Conservation (phyloP, 2,888 invertebrate genomes). For the Xanthorhoe spadicearia region DNA sequence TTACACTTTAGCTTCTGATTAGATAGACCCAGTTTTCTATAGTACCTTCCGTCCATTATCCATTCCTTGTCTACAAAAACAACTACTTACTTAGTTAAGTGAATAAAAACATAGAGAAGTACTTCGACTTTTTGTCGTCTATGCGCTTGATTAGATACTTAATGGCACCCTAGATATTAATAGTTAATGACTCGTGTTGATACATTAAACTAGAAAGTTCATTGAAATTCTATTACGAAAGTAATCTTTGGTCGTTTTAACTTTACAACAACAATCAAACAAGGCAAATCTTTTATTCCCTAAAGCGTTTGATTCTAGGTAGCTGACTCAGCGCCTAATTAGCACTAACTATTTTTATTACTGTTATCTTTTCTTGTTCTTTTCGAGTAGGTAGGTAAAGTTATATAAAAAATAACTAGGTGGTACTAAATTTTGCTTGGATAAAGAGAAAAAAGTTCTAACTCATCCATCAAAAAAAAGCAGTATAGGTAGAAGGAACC, state of each 20-base stretch:
- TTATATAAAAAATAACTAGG: no score
- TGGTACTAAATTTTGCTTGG: no score
- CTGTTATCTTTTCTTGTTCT: no score
- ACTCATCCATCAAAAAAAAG: no score
- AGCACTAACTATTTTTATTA: no score
- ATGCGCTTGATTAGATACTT: neutral
- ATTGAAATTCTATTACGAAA: neutral
- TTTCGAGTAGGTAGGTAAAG: no score
- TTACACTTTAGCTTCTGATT: slow-evolving; percentile 11
- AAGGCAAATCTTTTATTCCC: neutral
- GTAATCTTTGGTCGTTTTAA: neutral
- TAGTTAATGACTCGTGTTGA: neutral
- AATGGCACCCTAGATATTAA: neutral
- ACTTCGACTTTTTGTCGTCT: neutral
- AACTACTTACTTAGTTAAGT: neutral
- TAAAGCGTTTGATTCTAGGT: neutral
- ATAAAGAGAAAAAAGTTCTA: no score
- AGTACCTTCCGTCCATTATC: neutral
- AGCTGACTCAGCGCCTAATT: neutral
- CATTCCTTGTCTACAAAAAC: neutral
- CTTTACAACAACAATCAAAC: neutral
- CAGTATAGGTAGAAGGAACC: no score
- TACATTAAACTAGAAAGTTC: neutral
- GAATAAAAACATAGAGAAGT: neutral
- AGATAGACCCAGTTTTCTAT: neutral